Base-by-base conservation (phyloP, 2,888 invertebrate genomes). In the Octodonta nipae region DNA sequence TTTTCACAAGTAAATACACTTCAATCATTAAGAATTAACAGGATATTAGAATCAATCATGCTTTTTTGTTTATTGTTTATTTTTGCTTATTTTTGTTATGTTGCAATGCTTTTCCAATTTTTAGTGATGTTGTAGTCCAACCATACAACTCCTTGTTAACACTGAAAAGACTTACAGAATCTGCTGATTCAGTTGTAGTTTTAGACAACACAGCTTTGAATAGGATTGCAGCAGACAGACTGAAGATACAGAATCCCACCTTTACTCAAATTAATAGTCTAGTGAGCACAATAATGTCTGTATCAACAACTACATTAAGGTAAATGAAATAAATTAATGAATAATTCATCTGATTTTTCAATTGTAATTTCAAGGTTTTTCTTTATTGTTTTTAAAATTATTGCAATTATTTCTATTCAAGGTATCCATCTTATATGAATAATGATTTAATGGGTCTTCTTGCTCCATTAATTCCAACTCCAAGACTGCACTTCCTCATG, bases 271-370 rank as follows among this genome's bases (percentile, higher is more conserved):
- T 98, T 50, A 98, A 98, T 61, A 86, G 87, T 24, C 70, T 98
- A 34, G 95, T 96, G 0, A 93, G 93, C 7, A 95, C 92, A 3
- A 96, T 99, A 31, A 96, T 98, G 96, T 92, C 93, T 16, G 91
- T 92, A 17, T 88, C 89, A 45, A 99, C 96, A 1, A 86, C 95
- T 6, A 95, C 96, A 2, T 66, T 92, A 22, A 76, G 92, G 73
- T 76, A 59, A 28, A 14, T 27, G 28, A 8, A 6, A n/a, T 13
- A 3, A 13, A 27, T 17, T 35, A 11, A n/a, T n/a, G n/a, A n/a
- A n/a, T n/a, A n/a, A n/a, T n/a, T n/a, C n/a, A n/a, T n/a, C n/a
- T n/a, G n/a, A n/a, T n/a, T n/a, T n/a, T n/a, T n/a, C n/a, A n/a
- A n/a, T n/a, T n/a, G n/a, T n/a, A n/a, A n/a, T n/a, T n/a, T n/a